A percentile compares a stretch with the other conserved stretches of the same genome.
Evolutionary conservation across 2,797 vertebrate species (phyloP).

Genomic region (Chelon auratus): DNA sequence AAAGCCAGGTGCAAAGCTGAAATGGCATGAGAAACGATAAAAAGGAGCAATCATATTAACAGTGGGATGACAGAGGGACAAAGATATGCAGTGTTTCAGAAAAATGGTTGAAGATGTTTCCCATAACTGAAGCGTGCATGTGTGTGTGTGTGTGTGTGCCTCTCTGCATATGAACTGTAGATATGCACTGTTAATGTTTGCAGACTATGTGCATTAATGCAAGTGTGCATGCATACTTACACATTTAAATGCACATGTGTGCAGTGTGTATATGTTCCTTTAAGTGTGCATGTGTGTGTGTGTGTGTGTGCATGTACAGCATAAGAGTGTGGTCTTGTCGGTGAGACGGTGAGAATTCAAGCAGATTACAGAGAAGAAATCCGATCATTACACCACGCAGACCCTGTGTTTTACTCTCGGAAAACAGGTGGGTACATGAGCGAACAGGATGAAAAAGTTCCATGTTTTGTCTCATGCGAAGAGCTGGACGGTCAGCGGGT

Average conservation of each 20-base stretch:
- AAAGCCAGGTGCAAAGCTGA: conserved; percentile 82
- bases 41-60: conserved; percentile 79
- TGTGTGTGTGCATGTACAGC: conserved; percentile 31
- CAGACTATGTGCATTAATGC: not conserved
- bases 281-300: conserved; percentile 19
- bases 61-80: conserved; percentile 81
- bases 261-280: conserved; percentile 9
- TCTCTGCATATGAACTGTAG: not conserved
- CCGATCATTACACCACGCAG: conserved; percentile 80
- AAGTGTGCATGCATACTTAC: not conserved
- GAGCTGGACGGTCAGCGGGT: conserved; percentile 75
- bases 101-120: conserved; percentile 67
- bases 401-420: conserved; percentile 81
- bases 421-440: conserved; percentile 82
- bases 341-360: conserved; percentile 76
- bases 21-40: conserved; percentile 79
- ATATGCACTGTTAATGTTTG: conserved; percentile 1
- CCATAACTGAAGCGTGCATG: conserved; percentile 46
- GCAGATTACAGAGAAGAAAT: conserved; percentile 87
- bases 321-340: conserved; percentile 61
- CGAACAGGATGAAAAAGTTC: conserved; percentile 77
- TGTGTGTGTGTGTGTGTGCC: conserved; percentile 8
- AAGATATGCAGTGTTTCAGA: conserved; percentile 77
- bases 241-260: conserved; percentile 12
- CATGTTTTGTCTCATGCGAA: conserved; percentile 67